These are phyloP conservation scores for Loriculus beryllinus DNA, from an alignment of 2,797 vertebrate genomes.

Conservation along the genomic window DNA sequence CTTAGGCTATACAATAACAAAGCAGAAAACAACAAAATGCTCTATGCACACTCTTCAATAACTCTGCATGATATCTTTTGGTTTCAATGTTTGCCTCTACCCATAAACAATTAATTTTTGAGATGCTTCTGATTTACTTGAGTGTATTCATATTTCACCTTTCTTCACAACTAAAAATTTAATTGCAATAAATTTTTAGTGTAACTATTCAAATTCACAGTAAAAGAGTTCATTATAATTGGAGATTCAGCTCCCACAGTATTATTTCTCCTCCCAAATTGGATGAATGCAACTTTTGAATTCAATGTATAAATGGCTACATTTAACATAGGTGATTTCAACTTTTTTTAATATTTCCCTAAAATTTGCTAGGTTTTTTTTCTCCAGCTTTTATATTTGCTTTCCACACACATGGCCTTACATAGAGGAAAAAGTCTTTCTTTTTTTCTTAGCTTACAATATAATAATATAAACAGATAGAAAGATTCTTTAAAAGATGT, in stretches of 20 bases:
- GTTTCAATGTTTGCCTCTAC: not conserved
- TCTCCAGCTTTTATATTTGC: not conserved
- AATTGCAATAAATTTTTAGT: not conserved
- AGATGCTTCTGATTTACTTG: not conserved
- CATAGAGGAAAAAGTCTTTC: fast-evolving
- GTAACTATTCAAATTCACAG: not conserved
- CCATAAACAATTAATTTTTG: not conserved
- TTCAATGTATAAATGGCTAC: not conserved
- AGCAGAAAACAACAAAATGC: not conserved
- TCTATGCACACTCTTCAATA: not conserved
- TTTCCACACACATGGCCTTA: not conserved
- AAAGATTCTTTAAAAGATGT: not conserved
- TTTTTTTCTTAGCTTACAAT: not conserved
- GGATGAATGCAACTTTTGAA: not conserved
- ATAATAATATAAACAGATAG: not conserved
- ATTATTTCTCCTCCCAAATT: not conserved
- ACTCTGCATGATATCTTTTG: not conserved
- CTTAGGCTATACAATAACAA: not conserved
- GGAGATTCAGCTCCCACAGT: not conserved
- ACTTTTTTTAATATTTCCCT: not conserved
- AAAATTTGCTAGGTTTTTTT: not conserved
- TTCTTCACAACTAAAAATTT: not conserved
- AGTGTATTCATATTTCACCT: not conserved
- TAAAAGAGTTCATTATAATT: not conserved
- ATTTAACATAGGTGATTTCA: not conserved